These are phyloP conservation scores for Triplophysa yarkandensis DNA, from an alignment of 2,797 vertebrate genomes.

Conservation along the genomic window DNA sequence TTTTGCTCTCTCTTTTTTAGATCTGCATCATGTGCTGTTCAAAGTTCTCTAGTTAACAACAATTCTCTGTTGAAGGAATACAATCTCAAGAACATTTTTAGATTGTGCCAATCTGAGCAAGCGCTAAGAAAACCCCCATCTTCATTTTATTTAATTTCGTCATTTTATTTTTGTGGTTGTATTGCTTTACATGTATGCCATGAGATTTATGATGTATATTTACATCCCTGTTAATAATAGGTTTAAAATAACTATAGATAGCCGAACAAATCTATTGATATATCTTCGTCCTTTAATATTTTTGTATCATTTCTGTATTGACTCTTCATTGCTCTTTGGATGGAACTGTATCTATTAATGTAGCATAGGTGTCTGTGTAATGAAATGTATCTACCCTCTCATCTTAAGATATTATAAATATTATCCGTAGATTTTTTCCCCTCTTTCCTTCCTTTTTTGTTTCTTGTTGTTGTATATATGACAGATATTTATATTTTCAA, in stretches of 20 bases:
- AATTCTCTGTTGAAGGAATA: slow-evolving; percentile 29
- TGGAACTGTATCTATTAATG: too few relatives aligned
- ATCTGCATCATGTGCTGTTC: slow-evolving; percentile 4
- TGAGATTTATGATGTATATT: neutral
- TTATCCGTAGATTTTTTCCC: too few relatives aligned
- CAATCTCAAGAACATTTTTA: slow-evolving; percentile 40
- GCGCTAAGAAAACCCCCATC: slow-evolving; percentile 8
- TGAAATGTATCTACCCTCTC: too few relatives aligned
- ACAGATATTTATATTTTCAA: too few relatives aligned
- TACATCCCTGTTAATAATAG: neutral
- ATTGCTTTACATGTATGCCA: slow-evolving; percentile 10
- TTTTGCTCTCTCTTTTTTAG: neutral
- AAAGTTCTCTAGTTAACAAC: slow-evolving; percentile 11
- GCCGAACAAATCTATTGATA: too few relatives aligned
- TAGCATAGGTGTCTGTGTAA: too few relatives aligned
- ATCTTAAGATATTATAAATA: too few relatives aligned
- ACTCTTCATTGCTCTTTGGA: too few relatives aligned
- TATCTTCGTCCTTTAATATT: too few relatives aligned
- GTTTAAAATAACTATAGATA: neutral
- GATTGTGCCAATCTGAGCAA: slow-evolving; percentile 30
- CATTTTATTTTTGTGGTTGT: neutral
- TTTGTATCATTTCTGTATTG: too few relatives aligned
- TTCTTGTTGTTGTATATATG: too few relatives aligned
- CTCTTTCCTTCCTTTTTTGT: too few relatives aligned
- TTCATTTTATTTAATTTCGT: slow-evolving; percentile 8